Conservation (phyloP, 2,113 vertebrate genomes). For the Grammomys dolichurus region DNA sequence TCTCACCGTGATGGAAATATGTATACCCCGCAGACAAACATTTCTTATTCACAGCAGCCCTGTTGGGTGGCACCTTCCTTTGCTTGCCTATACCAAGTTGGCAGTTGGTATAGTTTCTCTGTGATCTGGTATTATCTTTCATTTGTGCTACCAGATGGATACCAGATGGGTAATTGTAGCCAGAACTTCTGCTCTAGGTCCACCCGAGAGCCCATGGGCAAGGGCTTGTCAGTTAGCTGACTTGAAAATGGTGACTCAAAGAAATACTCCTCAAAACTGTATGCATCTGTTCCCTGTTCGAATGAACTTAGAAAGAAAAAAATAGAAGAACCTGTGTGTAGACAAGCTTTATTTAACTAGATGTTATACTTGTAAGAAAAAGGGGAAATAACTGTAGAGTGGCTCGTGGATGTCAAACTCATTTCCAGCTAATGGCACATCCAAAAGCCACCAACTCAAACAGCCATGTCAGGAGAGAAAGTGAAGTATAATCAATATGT, state of each 20-base stretch:
- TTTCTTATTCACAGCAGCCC: slow-evolving; percentile 79
- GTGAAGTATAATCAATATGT: slow-evolving; percentile 82
- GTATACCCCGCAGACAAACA: slow-evolving; percentile 81
- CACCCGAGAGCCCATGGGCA: slow-evolving; percentile 84
- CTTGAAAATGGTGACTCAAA: slow-evolving; percentile 87
- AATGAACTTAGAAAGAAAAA: slow-evolving; percentile 79
- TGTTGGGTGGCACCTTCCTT: slow-evolving; percentile 85
- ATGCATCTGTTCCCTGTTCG: slow-evolving; percentile 87
- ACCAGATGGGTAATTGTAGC: slow-evolving; percentile 89
- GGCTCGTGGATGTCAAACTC: slow-evolving; percentile 80
- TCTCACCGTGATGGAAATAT: slow-evolving; percentile 73
- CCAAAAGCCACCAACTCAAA: slow-evolving; percentile 80
- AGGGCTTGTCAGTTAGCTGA: slow-evolving; percentile 83
- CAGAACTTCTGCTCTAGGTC: slow-evolving; percentile 84
- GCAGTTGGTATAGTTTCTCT: slow-evolving; percentile 86
- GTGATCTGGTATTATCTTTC: slow-evolving; percentile 88
- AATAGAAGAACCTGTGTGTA: slow-evolving; percentile 72
- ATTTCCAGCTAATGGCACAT: slow-evolving; percentile 77
- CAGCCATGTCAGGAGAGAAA: slow-evolving; percentile 62
- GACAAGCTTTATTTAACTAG: slow-evolving; percentile 81
- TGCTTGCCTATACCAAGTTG: slow-evolving; percentile 84
- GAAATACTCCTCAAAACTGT: slow-evolving; percentile 82
- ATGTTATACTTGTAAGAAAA: slow-evolving; percentile 82
- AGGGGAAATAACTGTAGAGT: slow-evolving; percentile 73
- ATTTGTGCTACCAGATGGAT: slow-evolving; percentile 89